phyloP scores from a whole-genome alignment of 2,113 vertebrate species.

The Poicephalus gulielmi region DNA sequence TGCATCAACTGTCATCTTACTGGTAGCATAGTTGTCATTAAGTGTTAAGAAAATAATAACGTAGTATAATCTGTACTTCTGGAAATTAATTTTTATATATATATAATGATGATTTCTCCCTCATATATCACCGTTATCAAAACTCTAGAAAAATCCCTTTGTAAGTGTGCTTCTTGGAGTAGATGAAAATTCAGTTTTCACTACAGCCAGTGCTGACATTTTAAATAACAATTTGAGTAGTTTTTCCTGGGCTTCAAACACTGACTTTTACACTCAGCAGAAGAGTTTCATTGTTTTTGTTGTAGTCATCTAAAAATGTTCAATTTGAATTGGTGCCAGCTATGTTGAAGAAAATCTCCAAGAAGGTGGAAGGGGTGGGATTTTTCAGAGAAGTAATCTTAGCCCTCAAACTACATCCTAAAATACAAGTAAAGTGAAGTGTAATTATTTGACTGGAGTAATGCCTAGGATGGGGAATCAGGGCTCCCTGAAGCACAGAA shows the following conservation, averaged over 20 bases:
- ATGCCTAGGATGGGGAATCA: not conserved
- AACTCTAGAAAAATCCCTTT: not conserved
- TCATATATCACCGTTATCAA: not conserved
- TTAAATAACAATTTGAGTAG: not conserved
- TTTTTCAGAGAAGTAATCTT: conserved; percentile 6
- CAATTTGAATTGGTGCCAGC: not conserved
- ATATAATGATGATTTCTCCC: not conserved
- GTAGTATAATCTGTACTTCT: not conserved
- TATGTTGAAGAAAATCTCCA: not conserved
- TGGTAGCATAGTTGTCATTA: not conserved
- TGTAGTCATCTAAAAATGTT: conserved; percentile 4
- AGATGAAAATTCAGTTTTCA: not conserved
- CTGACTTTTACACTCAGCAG: not conserved
- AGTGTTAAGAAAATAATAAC: not conserved
- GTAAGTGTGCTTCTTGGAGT: not conserved
- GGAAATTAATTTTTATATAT: not conserved
- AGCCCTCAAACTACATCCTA: not conserved
- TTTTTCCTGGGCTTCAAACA: not conserved
- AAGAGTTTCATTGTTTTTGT: not conserved
- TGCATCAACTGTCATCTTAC: not conserved
- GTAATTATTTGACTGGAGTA: not conserved
- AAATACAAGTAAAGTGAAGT: not conserved
- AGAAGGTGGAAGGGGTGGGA: not conserved
- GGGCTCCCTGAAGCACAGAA: not conserved
- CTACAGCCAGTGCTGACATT: not conserved